Percentiles rank a stretch among this genome's conserved stretches.
Evolutionary conservation across 2,113 vertebrate species (phyloP).

Genomic region (Trogon melanurus): DNA sequence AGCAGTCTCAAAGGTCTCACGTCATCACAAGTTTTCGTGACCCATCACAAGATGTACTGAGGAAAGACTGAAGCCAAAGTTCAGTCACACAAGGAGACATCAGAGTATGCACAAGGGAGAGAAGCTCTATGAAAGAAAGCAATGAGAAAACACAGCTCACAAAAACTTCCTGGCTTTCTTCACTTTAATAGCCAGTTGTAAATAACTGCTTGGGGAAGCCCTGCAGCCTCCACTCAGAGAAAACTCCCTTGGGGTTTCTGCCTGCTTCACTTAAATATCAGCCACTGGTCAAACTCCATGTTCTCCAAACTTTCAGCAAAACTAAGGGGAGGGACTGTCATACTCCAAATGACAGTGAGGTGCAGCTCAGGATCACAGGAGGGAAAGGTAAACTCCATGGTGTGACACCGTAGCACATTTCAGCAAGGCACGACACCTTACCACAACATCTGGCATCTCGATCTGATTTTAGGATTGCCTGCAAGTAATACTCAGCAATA

Average conservation of each 20-base stretch:
- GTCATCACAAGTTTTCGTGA: background rate
- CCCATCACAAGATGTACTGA: background rate
- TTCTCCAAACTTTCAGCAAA: background rate
- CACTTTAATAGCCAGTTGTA: background rate
- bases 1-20: background rate
- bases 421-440: background rate
- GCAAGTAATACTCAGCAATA: background rate
- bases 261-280: background rate
- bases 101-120: background rate
- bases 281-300: background rate
- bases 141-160: background rate
- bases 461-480: background rate
- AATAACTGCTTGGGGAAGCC: background rate
- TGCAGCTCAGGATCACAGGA: background rate
- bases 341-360: background rate
- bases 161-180: background rate
- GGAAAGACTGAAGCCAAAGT: background rate
- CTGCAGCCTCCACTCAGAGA: background rate
- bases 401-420: background rate
- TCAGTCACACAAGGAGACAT: background rate
- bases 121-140: background rate
- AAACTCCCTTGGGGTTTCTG: background rate
- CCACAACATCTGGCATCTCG: background rate
- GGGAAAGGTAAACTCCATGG: background rate
- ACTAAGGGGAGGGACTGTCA: background rate